These are phyloP conservation scores for Erethizon dorsatum DNA, from an alignment of 2,797 vertebrate species.

Conservation along the genomic window DNA sequence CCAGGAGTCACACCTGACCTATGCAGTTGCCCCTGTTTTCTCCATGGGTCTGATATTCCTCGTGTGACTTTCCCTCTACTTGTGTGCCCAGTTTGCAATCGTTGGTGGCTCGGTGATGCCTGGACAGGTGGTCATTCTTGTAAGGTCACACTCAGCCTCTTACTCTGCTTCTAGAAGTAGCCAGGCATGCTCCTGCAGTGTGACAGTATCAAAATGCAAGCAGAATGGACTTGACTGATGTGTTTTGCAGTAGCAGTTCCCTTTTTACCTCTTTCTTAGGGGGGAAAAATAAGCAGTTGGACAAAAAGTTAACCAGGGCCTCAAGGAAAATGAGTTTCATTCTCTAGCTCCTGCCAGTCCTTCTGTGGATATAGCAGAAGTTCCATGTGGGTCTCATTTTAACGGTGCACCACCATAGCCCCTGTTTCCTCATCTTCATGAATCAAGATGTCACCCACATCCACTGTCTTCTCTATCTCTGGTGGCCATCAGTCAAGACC, in stretches of 20 bases:
- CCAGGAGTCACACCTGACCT: neutral
- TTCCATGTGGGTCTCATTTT: neutral
- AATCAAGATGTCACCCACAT: neutral
- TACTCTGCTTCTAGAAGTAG: neutral
- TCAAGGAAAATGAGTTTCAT: neutral
- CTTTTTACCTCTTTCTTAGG: neutral
- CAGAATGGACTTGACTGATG: neutral
- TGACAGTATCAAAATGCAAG: neutral
- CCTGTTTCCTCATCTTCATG: fast-evolving
- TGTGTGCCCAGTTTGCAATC: fast-evolving
- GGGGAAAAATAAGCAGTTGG: neutral
- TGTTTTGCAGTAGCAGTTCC: neutral
- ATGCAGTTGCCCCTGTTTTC: fast-evolving
- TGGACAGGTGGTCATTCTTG: neutral
- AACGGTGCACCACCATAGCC: fast-evolving
- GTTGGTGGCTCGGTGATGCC: neutral
- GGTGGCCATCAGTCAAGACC: neutral
- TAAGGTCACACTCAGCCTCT: neutral
- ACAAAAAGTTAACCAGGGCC: neutral
- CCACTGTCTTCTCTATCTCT: fast-evolving
- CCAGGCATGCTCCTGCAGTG: neutral
- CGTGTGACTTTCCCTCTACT: fast-evolving
- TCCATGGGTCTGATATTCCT: neutral
- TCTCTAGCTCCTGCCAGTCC: neutral
- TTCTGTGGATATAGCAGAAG: neutral